Base-by-base conservation (phyloP, 1,140 invertebrate species). In the Scaptomyza hsui region DNA sequence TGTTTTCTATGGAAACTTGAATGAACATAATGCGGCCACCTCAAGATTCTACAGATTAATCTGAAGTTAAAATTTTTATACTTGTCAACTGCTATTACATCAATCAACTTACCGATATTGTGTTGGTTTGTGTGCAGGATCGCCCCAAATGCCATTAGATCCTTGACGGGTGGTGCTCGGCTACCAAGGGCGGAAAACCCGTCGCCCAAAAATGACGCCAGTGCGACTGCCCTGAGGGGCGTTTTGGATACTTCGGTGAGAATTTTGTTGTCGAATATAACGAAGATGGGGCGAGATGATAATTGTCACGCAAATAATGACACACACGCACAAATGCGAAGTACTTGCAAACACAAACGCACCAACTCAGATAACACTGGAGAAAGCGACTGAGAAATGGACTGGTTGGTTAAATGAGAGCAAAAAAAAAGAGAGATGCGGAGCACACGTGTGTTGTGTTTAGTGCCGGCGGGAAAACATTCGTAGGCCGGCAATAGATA, bases 161-260 rank as follows among this genome's bases (percentile, higher is more conserved):
- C 90, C 86, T 91, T 91, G 59, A 89, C 89, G 75, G 90, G 82
- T 72, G 88, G 89, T 72, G 86, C 76, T 78, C 86, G 79, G 75
- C 78, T 88, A 89, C 86, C 86, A 72, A 91, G 89, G 73, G 89
- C 89, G 82, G 90, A 85, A 78, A 90, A 91, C 72, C 90, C 89
- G 77, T 91, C 89, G 85, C 91, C 91, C 90, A 91, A 78, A 91
- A 90, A 91, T 85, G 91, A 91, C 90, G 91, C 91, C 89, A 91
- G 89, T 80, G 90, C 91, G 90, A 91, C 89, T 89, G 90, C 91
- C 90, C 91, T 89, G 74, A 88, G 89, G 91, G 91, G 91, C 89
- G 86, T 85, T 91, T 91, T 76, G 74, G 83, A 76, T 69, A 75
- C 89, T 76, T 91, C 91, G 90, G 91, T 91, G 74, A 91, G 86